Conservation (phyloP, 2,113 vertebrate genomes). For the Mobula hypostoma region DNA sequence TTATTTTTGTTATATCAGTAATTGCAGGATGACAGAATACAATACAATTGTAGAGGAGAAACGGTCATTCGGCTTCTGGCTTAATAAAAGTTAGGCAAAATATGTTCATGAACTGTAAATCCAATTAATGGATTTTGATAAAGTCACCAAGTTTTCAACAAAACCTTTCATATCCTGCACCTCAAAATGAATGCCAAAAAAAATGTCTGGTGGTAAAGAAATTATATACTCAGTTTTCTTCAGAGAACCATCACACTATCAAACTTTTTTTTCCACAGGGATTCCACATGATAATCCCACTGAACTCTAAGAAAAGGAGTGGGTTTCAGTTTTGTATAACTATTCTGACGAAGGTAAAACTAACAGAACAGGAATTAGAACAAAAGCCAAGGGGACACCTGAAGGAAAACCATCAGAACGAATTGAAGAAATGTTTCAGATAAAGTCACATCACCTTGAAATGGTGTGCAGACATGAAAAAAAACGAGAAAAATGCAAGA, state of each 20-base stretch:
- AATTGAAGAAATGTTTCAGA: not conserved
- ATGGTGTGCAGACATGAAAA: not conserved
- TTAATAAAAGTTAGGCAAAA: no score
- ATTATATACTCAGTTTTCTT: no score
- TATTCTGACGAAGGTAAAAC: not conserved
- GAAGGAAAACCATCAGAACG: not conserved
- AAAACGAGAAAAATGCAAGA: not conserved
- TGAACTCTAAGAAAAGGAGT: not conserved
- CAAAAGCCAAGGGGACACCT: not conserved
- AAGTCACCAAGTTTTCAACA: not conserved
- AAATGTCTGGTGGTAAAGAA: no score
- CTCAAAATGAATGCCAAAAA: not conserved
- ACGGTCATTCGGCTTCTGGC: no score
- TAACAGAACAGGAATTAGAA: not conserved
- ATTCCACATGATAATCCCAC: not conserved
- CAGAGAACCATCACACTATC: not conserved
- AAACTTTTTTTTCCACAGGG: not conserved
- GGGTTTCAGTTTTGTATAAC: not conserved
- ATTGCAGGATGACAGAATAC: not conserved
- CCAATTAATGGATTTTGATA: slow-evolving; percentile 11
- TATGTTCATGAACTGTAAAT: not conserved
- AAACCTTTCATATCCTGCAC: not conserved
- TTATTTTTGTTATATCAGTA: not conserved
- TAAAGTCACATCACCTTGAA: not conserved
- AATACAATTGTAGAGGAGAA: no score